Evolutionary conservation across 2,888 invertebrate species (phyloP), one percentile per base, ranked within the genome.

Genomic region (Autographa gamma): DNA sequence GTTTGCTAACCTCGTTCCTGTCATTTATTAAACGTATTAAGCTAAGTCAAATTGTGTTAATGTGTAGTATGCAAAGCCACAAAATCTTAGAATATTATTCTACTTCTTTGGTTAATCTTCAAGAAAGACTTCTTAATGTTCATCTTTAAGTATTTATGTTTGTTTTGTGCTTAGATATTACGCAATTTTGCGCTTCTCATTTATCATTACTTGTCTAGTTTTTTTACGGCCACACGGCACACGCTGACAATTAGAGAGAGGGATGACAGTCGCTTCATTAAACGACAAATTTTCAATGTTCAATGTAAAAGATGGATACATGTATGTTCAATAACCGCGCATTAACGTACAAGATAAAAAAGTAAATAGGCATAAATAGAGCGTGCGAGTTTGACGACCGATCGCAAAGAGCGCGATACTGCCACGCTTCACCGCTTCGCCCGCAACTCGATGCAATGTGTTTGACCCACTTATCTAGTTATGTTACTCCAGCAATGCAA

Each of bases 361-460:
- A 85, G 82, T 84, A 83, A 88, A 88, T 82, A 87, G 86, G 80
- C 80, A 86, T 85, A 93, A 94, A 92, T 93, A 92, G 93, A 95
- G 93, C 93, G 92, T 94, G 92, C 86, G 86, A 90, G 91, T 90
- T 92, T 88, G 92, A 88, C 90, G 91, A 89, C 86, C 88, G 90
- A 90, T 93, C 91, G 89, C 79, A 89, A 90, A 91, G 91, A 90
- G 87, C 83, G 87, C 90, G 88, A 81, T 86, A 88, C 87, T 86
- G 88, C 88, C 86, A 91, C 92, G 93, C 93, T 89, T 86, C 90
- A 91, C 83, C 85, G 90, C 75, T 71, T 70, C 79, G 80, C 81
- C 82, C 88, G 90, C 91, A 91, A 91, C 88, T 87, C 93, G 89
- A 92, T 93, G 94, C 94, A 95, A 94, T 90, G 90, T 87, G 89